Evolutionary conservation across 1,140 invertebrate species (phyloP), one percentile per base, ranked within the genome.

Genomic region (Heliconius eleuchia): DNA sequence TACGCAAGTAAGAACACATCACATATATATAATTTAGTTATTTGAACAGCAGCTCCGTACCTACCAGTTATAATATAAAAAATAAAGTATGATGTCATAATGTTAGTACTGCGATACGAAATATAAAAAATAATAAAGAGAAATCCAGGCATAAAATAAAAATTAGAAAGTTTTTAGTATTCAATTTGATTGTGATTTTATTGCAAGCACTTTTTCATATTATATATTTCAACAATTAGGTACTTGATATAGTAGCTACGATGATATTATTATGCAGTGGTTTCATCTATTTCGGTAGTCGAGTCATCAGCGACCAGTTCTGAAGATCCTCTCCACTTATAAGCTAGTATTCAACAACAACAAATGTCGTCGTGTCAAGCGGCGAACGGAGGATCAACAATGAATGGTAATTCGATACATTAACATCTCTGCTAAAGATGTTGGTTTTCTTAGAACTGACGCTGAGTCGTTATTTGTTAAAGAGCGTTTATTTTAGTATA

Each of bases 241-340:
- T 52, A 52, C 71, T 74, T 71, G 34, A 77, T 80, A 74, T 77
- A 27, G 60, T 77, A 27, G 60, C 9, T 16, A 80, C 52, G 73
- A 52, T 77, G 77, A 82, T 80, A 80, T 80, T 75, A 82, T 82
- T 82, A 82, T 78, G 75, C 78, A 75, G 66, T 72, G 75, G 60
- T 75, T 82, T 82, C 74, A 73, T 82, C 81, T 82, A 82, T 82
- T 80, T 82, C 76, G 73, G 81, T 77, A 77, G 75, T 27, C 78
- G 77, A 80, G 34, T 82, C 81, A 77, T 60, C 27, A 30, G 60
- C 73, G 52, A 57, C 81, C 78, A 82, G 30, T 30, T 55, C 71
- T 77, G 78, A 71, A 71, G 81, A 77, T 66, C 78, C 60, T 66
- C 27, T 80, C 55, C 57, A 55, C 57, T 73, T 73, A 73, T 50